These are phyloP conservation scores for Philaethria dido DNA, from an alignment of 2,888 invertebrate species.

Conservation along the genomic window DNA sequence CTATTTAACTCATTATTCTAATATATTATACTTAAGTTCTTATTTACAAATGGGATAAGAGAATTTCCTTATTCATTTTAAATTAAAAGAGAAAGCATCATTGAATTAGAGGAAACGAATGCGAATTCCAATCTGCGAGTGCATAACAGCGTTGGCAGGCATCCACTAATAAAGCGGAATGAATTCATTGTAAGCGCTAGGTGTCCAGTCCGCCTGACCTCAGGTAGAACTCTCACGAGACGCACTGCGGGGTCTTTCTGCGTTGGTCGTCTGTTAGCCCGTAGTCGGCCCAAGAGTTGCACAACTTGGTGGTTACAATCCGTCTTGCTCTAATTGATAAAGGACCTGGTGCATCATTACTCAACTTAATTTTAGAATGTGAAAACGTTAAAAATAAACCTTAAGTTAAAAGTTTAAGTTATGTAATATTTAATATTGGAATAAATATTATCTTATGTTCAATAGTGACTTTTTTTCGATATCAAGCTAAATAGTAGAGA, in stretches of 20 bases:
- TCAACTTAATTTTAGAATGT: neutral
- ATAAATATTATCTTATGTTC: too few relatives aligned
- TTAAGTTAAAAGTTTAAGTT: too few relatives aligned
- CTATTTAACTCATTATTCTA: neutral
- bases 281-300: slow-evolving; percentile 9
- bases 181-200: slow-evolving; percentile 43
- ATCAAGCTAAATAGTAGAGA: too few relatives aligned
- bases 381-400: neutral
- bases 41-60: neutral
- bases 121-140: slow-evolving; percentile 44
- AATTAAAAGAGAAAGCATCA: slow-evolving; percentile 33
- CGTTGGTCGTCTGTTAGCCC: slow-evolving; percentile 10
- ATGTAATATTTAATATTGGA: too few relatives aligned
- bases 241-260: neutral
- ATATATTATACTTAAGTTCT: neutral
- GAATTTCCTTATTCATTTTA: neutral
- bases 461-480: too few relatives aligned
- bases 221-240: neutral
- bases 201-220: slow-evolving; percentile 26
- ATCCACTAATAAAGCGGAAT: slow-evolving; percentile 50
- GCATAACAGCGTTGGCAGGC: slow-evolving; percentile 44
- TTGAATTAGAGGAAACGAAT: slow-evolving; percentile 34
- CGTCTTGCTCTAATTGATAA: slow-evolving; percentile 14
- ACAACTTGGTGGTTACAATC: slow-evolving; percentile 24
- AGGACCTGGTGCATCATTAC: neutral